These are phyloP conservation scores for Agonopterix subpropinquella DNA, from an alignment of 2,888 invertebrate species.

Conservation along the genomic window DNA sequence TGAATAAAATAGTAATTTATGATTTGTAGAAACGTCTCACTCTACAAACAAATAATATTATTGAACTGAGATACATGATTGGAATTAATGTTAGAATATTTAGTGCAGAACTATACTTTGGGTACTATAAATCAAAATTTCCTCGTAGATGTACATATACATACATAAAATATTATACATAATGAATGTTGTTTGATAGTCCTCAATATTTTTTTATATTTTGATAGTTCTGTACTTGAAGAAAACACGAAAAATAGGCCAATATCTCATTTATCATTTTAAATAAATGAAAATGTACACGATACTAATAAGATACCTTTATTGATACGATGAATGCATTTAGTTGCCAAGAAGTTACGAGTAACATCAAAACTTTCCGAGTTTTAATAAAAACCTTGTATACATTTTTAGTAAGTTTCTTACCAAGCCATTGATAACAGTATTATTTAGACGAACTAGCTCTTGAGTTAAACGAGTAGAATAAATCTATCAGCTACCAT, in stretches of 20 bases:
- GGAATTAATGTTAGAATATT: constrained; percentile 56
- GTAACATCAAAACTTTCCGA: constrained; percentile 40
- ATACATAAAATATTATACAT: constrained; percentile 64
- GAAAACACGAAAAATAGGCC: constrained; percentile 66
- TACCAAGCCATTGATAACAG: constrained; percentile 76
- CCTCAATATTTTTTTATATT: constrained; percentile 77
- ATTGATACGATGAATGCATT: constrained; percentile 63
- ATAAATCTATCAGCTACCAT: constrained; percentile 59
- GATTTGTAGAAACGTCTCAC: constrained; percentile 46
- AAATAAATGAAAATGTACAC: constrained; percentile 53
- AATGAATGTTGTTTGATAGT: constrained; percentile 74
- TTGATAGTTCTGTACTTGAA: constrained; percentile 76
- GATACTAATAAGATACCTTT: constrained; percentile 44
- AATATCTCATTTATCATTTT: constrained; percentile 71
- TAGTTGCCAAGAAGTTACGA: constrained; percentile 57
- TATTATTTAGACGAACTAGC: constrained; percentile 73
- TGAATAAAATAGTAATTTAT: constrained; percentile 32
- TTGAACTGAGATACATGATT: constrained; percentile 55
- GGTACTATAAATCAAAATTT: constrained; percentile 61
- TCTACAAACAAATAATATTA: constrained; percentile 43
- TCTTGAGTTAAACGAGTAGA: constrained; percentile 61
- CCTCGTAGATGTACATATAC: constrained; percentile 71
- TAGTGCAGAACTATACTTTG: constrained; percentile 70
- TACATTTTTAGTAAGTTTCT: constrained; percentile 57
- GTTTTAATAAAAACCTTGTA: constrained; percentile 40